A percentile compares a stretch with the other conserved stretches of the same genome.
These are phyloP conservation scores for Edolisoma coerulescens DNA, from an alignment of 2,113 vertebrate species.

Conservation along the genomic window DNA sequence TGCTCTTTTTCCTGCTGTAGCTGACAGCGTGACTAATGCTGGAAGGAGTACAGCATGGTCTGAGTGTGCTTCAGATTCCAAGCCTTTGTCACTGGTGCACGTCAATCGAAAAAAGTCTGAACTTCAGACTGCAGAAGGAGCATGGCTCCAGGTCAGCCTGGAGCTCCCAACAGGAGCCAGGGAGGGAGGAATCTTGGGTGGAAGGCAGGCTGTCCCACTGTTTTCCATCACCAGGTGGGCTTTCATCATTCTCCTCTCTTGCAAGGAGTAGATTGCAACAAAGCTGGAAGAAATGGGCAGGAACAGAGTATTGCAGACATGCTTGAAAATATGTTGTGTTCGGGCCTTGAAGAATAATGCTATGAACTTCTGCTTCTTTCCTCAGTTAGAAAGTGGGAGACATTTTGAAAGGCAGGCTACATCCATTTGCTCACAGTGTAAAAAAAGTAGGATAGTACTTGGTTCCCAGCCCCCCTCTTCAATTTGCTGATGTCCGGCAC, in stretches of 20 bases:
- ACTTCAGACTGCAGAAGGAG: not conserved
- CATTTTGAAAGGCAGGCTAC: not conserved
- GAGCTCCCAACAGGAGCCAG: accelerated
- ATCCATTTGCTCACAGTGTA: not conserved
- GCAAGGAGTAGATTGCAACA: not conserved
- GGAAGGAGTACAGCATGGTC: not conserved
- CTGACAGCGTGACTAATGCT: not conserved
- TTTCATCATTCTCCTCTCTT: not conserved
- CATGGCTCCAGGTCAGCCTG: not conserved
- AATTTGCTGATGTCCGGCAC: not conserved
- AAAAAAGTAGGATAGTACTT: not conserved
- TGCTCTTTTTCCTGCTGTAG: not conserved
- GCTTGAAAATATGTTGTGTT: not conserved
- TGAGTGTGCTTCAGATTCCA: too few relatives aligned
- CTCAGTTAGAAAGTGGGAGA: not conserved
- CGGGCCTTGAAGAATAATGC: not conserved
- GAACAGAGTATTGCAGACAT: accelerated
- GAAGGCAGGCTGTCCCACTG: not conserved
- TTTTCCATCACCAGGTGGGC: not conserved
- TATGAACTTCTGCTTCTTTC: not conserved
- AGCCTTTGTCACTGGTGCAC: not conserved
- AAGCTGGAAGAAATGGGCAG: not conserved
- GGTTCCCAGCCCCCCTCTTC: not conserved
- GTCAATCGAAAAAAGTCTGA: accelerated
- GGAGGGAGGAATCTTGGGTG: not conserved